Evolutionary conservation across 2,113 vertebrate species (phyloP), one percentile per base, ranked within the genome.

Genomic region (Callipepla squamata): DNA sequence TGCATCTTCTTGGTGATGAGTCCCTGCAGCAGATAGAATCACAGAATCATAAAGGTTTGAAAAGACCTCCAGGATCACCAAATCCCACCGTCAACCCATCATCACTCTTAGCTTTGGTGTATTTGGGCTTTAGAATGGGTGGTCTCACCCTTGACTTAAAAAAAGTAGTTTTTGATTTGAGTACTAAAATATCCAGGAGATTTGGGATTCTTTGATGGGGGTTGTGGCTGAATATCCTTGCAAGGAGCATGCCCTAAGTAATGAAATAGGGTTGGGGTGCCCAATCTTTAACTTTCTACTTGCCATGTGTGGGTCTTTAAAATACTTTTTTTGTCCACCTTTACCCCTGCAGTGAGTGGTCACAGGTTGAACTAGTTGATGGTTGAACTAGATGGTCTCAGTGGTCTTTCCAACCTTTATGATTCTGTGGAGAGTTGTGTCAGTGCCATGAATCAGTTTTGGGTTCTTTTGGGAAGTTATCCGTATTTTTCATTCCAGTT

Each of bases 401-500:
- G 26, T 53, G 14, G 15, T 53, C 51, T 53, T 17, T 53, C 51
- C 51, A 53, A 11, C 19, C 13, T 40, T 67, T 57, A 40, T 0
- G 0, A 2, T 1, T 16, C 8, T 10, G 1, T n/a, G 21, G 13
- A 79, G 32, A 18, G 21, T 38, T 0, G 0, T 30, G 19, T 69
- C 26, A 19, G 32, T 68, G 42, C 17, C 3, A 0, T 2, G 2
- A 80, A 5, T 34, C 5, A 14, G 2, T 19, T 90, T 81, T 8
- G 30, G 50, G 16, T 45, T 75, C 4, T 5, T 85, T 81, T 67
- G 53, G 44, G 73, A 92, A 78, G 28, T 28, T 80, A 76, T 87
- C 7, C 6, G 1, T 1, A 0, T 20, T 53, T 44, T 45, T 6
- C 8, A 1, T 67, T 62, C 9, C 1, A 62, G 7, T 74, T 74